Evolutionary conservation across 2,113 vertebrate genomes (phyloP), one percentile per base, ranked within the genome.

Genomic region (Cynocephalus volans): DNA sequence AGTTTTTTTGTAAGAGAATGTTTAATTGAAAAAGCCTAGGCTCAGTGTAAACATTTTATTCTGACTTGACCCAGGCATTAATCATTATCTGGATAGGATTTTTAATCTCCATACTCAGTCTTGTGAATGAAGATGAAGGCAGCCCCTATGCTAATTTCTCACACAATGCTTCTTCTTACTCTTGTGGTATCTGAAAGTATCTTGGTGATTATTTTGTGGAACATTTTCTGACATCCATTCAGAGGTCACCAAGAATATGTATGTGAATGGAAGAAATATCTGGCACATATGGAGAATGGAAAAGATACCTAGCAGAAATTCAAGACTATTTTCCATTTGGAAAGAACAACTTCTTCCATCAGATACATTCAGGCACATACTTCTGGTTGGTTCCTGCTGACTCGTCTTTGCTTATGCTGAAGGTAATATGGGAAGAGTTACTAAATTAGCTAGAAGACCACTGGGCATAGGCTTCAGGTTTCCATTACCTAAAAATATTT

Each of bases 371-470:
- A 21, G 95, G 97, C 0, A 14, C 90, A 95, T 98, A 56, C 48
- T 93, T 97, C 81, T 96, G 90, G 64, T 94, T 92, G 88, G 52
- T 95, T 96, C 60, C 77, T 97, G 88, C 85, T 87, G 60, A 96
- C 96, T 90, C 98, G 23, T 73, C 77, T 97, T 89, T 96, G 97
- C 97, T 97, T 3, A 0, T 96, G 19, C 75, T 97, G 97, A 93
- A 95, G 97, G 82, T 98, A 98, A 96, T 95, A 91, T n/a, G 89
- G 96, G 96, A 97, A 90, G 90, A 97, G 95, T 97, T 98, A 96
- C 58, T 67, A 95, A 97, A 92, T 95, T 97, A 90, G 15, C 62
- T 56, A 67, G 48, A 95, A 84, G 62, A 93, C 23, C 88, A 93
- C 7, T 50, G 65, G 50, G n/a, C n/a, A 64, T 75, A 76, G 58